phyloP scores from a whole-genome alignment of 1,140 invertebrate genomes.

The Scaptomyza pallida region DNA sequence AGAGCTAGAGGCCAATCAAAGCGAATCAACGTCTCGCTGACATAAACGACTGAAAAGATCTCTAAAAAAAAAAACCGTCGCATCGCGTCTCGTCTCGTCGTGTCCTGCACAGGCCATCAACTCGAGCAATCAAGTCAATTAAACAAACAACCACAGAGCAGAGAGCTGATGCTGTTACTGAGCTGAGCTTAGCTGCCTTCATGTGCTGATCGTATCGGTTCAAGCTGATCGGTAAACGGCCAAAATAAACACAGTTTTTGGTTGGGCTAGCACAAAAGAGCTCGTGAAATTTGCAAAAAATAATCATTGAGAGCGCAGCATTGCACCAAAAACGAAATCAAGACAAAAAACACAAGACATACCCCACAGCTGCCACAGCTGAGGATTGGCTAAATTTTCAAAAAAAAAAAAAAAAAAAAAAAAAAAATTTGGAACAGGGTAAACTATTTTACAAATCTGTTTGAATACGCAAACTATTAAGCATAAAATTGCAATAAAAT shows the following conservation, averaged over 20 bases:
- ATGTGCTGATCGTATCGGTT: constrained; percentile 28
- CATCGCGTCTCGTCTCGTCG: constrained; percentile 15
- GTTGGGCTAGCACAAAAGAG: neutral
- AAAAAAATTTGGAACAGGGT: neutral
- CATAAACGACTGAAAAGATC: constrained; percentile 43
- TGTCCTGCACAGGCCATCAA: constrained; percentile 63
- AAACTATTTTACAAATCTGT: too few relatives aligned
- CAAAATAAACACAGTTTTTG: constrained; percentile 40
- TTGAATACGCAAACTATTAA: too few relatives aligned
- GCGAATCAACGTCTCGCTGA: constrained; percentile 28
- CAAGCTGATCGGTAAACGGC: constrained; percentile 48
- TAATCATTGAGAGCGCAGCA: constrained; percentile 34
- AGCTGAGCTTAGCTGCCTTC: neutral
- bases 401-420: constrained; percentile 23
- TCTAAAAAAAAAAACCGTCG: constrained; percentile 16
- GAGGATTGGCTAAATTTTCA: constrained; percentile 8
- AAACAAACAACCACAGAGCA: constrained; percentile 70
- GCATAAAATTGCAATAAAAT: too few relatives aligned
- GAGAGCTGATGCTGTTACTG: too few relatives aligned
- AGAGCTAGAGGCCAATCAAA: constrained; percentile 20
- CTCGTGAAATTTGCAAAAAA: constrained; percentile 57
- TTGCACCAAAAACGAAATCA: constrained; percentile 66
- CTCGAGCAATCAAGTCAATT: constrained; percentile 78
- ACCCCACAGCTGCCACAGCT: neutral
- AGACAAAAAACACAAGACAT: constrained; percentile 44